A percentile compares a stretch with the other conserved stretches of the same genome.
Conservation (phyloP, 2,797 vertebrate genomes). For the Channa striata region DNA sequence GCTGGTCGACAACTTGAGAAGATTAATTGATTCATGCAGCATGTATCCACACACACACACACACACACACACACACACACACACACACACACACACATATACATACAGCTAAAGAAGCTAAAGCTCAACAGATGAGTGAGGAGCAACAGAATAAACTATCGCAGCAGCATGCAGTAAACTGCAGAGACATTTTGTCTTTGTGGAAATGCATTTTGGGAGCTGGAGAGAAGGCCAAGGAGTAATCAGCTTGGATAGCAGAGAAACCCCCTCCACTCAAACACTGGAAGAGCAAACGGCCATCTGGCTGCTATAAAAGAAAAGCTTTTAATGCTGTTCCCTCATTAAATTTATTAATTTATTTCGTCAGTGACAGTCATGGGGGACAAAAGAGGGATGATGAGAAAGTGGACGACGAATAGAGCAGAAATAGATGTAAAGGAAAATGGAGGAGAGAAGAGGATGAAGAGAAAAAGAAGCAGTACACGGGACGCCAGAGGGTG, state of each 20-base stretch:
- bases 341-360: constrained; percentile 55
- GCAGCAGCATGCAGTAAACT: neutral
- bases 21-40: constrained; percentile 11
- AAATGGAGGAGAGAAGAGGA: constrained; percentile 8
- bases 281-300: constrained; percentile 62
- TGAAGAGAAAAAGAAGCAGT: constrained; percentile 27
- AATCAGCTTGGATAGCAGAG: constrained; percentile 15
- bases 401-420: constrained; percentile 13
- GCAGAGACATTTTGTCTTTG: constrained; percentile 21
- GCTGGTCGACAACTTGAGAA: neutral
- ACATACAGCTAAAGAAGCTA: constrained; percentile 2
- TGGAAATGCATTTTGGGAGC: constrained; percentile 22
- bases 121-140: constrained; percentile 16
- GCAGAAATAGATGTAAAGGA: constrained; percentile 20
- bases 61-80: too few species aligned
- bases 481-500: constrained; percentile 42
- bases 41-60: neutral
- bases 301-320: constrained; percentile 59
- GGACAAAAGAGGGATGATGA: constrained; percentile 38
- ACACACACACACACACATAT: neutral
- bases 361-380: constrained; percentile 24
- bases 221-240: constrained; percentile 36
- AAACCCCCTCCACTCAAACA: constrained; percentile 20
- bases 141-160: neutral
- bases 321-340: constrained; percentile 60